Percentiles rank a stretch among this genome's conserved stretches.
These are phyloP conservation scores for Eucidaris tribuloides DNA, from an alignment of 35 echinoderm and acorn worm species.

Conservation along the genomic window DNA sequence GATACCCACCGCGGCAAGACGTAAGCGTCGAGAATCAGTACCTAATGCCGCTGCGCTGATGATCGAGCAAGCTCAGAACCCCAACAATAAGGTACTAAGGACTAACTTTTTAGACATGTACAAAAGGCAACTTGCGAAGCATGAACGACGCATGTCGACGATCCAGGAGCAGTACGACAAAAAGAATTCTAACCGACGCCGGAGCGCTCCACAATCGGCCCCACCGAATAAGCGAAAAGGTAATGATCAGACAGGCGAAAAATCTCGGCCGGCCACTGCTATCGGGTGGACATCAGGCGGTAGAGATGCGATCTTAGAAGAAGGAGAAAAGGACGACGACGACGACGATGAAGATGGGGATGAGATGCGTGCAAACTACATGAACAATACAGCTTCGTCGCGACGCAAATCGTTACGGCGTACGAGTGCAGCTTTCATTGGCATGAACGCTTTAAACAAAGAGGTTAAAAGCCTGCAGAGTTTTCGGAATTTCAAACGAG, in stretches of 20 bases:
- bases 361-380: neutral
- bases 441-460: conserved; percentile 40
- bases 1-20: neutral
- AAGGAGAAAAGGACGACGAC: neutral
- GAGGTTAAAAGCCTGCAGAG: conserved; percentile 46
- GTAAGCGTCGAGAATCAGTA: conserved; percentile 16
- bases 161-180: neutral
- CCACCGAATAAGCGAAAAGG: neutral
- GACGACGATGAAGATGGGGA: neutral
- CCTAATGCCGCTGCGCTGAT: conserved; percentile 25
- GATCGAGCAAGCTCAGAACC: neutral
- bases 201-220: neutral
- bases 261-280: neutral
- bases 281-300: too few relatives aligned
- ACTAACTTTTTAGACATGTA: conserved; percentile 73
- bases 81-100: conserved; percentile 65
- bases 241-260: neutral
- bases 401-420: neutral
- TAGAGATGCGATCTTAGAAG: neutral
- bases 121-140: conserved; percentile 50
- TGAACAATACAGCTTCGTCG: conserved; percentile 35
- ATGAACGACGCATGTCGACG: conserved; percentile 48
- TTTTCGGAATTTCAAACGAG: conserved; percentile 23
- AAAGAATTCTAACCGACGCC: neutral
- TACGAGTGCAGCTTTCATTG: neutral